Conservation (phyloP, 2,797 vertebrate genomes). For the Oophaga sylvatica region DNA sequence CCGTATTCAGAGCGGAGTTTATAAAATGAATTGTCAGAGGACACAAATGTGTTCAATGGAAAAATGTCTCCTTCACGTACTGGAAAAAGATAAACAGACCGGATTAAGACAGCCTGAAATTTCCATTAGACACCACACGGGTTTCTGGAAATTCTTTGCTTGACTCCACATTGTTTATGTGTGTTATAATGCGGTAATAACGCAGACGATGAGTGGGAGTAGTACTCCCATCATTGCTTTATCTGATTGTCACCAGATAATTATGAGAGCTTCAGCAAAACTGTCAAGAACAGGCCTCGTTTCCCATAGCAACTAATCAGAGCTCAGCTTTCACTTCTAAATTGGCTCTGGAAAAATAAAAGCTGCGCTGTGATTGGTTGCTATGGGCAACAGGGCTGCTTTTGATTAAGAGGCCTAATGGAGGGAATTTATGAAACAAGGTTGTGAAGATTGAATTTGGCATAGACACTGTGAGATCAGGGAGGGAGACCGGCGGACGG, state of each 20-base stretch:
- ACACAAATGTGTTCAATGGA: slow-evolving; percentile 3
- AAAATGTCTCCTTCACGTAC: not conserved
- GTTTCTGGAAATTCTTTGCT: not conserved
- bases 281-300: not conserved
- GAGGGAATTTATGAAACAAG: too few relatives aligned
- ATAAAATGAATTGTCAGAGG: not conserved
- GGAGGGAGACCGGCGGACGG: too few relatives aligned
- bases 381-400: too few relatives aligned
- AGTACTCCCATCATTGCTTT: not conserved
- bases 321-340: not conserved
- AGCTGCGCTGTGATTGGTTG: too few relatives aligned
- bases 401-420: too few relatives aligned
- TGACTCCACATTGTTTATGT: not conserved
- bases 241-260: not conserved
- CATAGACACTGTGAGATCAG: too few relatives aligned
- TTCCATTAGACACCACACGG: slow-evolving; percentile 36
- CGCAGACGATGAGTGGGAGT: not conserved
- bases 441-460: too few relatives aligned
- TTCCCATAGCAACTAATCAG: not conserved
- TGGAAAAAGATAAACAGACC: slow-evolving; percentile 40
- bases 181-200: not conserved
- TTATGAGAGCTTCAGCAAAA: not conserved
- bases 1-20: not conserved
- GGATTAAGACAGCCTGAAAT: not conserved
- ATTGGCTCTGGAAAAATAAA: too few relatives aligned